Evolutionary conservation across 1,140 invertebrate species (phyloP), one percentile per base, ranked within the genome.

Genomic region (Lutraria rhynchaena): DNA sequence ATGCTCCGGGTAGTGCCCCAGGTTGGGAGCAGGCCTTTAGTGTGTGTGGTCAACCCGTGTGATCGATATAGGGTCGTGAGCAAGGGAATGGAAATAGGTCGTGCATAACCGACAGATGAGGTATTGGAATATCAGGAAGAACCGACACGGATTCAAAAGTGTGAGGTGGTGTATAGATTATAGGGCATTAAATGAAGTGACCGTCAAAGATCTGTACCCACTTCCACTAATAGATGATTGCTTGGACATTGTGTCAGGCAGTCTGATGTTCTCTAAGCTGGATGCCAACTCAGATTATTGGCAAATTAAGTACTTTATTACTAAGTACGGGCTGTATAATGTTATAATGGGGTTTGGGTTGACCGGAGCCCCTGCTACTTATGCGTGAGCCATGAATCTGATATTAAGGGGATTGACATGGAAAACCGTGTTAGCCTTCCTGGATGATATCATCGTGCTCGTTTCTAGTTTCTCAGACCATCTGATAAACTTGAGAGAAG

Each of bases 291-390:
- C 73, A 15, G 57, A 31, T 3, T 75, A 75, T 44, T 61, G 22
- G 31, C 53, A 75, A 31, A 41, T 69, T 19, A 15, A 0, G 5
- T 46, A 46, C 17, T 82, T 82, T 41, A 63, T 51, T 1, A 85
- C 80, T 1, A 85, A 77, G 44, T 78, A 57, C 46, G 82, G 82
- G 1, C 37, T 84, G 19, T 87, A 49, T 27, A 63, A 85, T 58
- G 49, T 71, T 1, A 53, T 33, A 35, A 83, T 85, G 81, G 49
- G 33, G 9, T 87, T 83, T 76, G 83, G 81, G 7, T 24, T 83
- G 1, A 37, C 44, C 15, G 74, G 80, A 3, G 5, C 51, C 19
- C 51, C 51, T 7, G 51, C 51, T 7, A 53, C 51, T 17, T 53
- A 53, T 53, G 51, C 51, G 4, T n/a, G 51, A 9, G 19, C 24